Conservation (phyloP, 2,888 invertebrate species). For the Schizaphis graminum region DNA sequence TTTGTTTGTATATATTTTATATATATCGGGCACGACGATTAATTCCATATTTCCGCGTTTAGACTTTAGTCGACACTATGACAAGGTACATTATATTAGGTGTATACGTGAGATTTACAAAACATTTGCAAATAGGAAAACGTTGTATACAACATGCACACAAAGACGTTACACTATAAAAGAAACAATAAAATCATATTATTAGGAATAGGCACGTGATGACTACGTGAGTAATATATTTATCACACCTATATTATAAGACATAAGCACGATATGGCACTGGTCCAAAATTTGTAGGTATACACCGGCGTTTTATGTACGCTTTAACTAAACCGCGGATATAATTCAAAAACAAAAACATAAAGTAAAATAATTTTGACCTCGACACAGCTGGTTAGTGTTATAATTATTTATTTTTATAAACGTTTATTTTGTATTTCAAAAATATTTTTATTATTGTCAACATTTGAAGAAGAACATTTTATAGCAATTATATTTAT, state of each 20-base stretch:
- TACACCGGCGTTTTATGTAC: neutral
- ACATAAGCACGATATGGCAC: neutral
- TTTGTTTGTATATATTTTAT: neutral
- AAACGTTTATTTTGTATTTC: neutral
- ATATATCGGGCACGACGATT: neutral
- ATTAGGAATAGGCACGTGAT: neutral
- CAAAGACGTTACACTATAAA: neutral
- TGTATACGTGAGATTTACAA: neutral
- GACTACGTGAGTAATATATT: neutral
- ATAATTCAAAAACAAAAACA: neutral
- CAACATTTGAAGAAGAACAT: neutral
- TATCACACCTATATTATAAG: neutral
- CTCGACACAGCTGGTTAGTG: neutral
- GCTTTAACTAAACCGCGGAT: neutral
- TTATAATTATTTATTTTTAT: neutral
- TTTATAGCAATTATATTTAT: neutral
- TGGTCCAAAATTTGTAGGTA: neutral
- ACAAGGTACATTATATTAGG: neutral
- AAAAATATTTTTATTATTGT: neutral
- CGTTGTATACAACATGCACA: neutral
- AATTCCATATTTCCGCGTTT: neutral
- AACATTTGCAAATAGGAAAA: neutral
- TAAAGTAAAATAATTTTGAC: neutral
- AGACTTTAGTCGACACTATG: neutral
- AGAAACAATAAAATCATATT: neutral